Evolutionary conservation across 2,888 invertebrate species (phyloP).

Genomic region (Agrochola lychnidis): DNA sequence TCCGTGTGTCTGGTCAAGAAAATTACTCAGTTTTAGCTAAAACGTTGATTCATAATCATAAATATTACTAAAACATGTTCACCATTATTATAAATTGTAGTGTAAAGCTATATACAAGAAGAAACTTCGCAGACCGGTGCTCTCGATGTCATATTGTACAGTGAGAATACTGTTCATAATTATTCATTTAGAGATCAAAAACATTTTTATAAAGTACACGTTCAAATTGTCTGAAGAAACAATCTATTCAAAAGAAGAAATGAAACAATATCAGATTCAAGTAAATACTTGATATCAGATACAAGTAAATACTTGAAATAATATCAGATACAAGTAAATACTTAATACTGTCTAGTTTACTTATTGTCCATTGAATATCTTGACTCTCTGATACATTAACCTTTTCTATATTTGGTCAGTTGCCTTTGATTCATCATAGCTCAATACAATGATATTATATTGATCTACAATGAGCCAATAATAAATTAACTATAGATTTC

Average conservation of each 20-base stretch:
- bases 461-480: slow-evolving; percentile 11
- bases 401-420: neutral
- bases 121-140: slow-evolving; percentile 75
- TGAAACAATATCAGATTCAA: neutral
- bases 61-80: slow-evolving; percentile 51
- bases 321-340: neutral
- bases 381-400: neutral
- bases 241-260: neutral
- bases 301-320: neutral
- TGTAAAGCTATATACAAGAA: slow-evolving; percentile 85
- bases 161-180: slow-evolving; percentile 48
- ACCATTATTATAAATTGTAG: slow-evolving; percentile 44
- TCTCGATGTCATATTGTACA: slow-evolving; percentile 62
- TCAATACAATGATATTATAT: slow-evolving; percentile 8
- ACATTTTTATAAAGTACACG: slow-evolving; percentile 10
- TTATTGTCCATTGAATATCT: neutral
- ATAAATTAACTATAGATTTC: neutral
- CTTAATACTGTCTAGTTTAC: neutral
- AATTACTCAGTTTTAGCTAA: no score
- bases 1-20: no score
- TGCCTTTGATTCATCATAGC: neutral
- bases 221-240: neutral
- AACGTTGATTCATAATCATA: neutral
- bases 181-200: no score
- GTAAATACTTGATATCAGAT: neutral